phyloP scores from a whole-genome alignment of 2,113 vertebrate genomes.

The Esox niger region DNA sequence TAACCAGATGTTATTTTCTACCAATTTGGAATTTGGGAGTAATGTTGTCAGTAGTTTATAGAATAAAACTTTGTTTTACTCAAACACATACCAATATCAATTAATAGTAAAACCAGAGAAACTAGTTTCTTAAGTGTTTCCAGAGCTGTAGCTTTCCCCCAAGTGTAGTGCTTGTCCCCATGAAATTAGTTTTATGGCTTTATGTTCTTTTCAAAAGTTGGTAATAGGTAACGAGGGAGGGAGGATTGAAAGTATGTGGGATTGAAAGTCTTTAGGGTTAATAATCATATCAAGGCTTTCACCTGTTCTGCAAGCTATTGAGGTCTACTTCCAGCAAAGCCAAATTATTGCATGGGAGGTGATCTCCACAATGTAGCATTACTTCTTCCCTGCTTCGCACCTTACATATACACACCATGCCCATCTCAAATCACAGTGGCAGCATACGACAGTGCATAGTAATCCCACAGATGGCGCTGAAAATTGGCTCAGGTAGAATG shows the following conservation, averaged over 20 bases:
- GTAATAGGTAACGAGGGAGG: not conserved
- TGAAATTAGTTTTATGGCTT: slow-evolving; percentile 9
- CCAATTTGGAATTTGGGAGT: too few species aligned
- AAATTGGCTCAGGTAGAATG: too few species aligned
- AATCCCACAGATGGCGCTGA: too few species aligned
- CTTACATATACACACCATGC: too few species aligned
- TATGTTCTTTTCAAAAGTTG: not conserved
- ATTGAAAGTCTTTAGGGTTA: not conserved
- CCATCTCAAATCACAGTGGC: too few species aligned
- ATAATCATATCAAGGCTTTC: not conserved
- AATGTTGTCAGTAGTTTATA: too few species aligned
- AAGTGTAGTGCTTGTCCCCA: not conserved
- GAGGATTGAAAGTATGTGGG: not conserved
- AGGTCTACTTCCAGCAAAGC: not conserved
- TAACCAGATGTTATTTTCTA: too few species aligned
- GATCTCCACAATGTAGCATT: not conserved
- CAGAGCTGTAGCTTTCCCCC: not conserved
- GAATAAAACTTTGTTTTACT: too few species aligned
- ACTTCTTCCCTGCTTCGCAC: not conserved
- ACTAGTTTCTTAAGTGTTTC: too few species aligned
- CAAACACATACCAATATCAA: too few species aligned
- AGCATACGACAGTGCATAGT: too few species aligned
- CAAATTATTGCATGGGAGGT: not conserved
- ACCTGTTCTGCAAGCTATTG: not conserved
- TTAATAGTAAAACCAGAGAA: too few species aligned